These are phyloP conservation scores for Agonopterix arenella DNA, from an alignment of 2,888 invertebrate species.

Conservation along the genomic window DNA sequence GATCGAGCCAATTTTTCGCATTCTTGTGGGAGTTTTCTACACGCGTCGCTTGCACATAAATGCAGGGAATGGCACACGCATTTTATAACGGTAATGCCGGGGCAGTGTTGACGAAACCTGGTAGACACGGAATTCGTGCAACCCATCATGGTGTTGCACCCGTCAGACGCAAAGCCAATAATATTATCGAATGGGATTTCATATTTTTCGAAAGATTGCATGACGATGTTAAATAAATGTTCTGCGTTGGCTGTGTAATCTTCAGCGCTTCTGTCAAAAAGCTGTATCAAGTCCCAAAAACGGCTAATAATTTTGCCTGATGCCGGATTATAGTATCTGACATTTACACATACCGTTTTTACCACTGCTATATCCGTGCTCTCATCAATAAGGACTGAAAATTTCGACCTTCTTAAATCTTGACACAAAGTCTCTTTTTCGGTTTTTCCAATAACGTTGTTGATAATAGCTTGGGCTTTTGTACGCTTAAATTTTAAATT, in stretches of 20 bases:
- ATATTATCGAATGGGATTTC: constrained; percentile 18
- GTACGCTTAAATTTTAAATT: not conserved
- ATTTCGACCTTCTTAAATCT: not conserved
- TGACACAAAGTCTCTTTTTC: not conserved
- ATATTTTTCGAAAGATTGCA: constrained; percentile 3
- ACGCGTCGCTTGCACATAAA: constrained; percentile 28
- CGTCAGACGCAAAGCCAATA: constrained; percentile 24
- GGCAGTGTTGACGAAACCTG: constrained; percentile 10
- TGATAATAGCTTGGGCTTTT: too few relatives aligned
- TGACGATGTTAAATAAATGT: not conserved
- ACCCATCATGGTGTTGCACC: constrained; percentile 21
- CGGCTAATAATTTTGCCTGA: constrained; percentile 1
- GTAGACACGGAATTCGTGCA: constrained; percentile 24
- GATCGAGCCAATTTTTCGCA: constrained; percentile 26
- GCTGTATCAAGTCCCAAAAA: constrained; percentile 11
- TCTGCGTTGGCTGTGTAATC: not conserved
- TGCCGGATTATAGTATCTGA: constrained; percentile 6
- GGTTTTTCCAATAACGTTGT: not conserved
- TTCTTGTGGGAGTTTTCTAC: constrained; percentile 21
- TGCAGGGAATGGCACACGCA: constrained; percentile 32
- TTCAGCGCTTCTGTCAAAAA: not conserved
- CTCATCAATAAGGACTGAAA: not conserved
- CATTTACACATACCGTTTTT: not conserved
- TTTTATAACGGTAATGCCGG: constrained; percentile 21
- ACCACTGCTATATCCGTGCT: not conserved